Evolutionary conservation across 2,113 vertebrate species (phyloP), one percentile per base, ranked within the genome.

Genomic region (Apaloderma vittatum): DNA sequence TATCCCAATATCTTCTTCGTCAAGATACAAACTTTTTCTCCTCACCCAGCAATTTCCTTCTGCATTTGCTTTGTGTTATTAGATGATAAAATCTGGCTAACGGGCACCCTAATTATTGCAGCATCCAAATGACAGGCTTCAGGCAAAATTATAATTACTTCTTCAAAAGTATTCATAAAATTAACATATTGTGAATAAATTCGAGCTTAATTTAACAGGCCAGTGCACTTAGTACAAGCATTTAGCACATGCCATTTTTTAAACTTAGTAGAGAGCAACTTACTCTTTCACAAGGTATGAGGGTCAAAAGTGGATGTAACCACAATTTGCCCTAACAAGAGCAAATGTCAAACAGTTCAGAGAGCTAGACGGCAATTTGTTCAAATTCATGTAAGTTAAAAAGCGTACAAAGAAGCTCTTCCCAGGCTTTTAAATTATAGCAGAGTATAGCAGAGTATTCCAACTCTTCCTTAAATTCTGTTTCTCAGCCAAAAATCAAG

Each of bases 141-240:
- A 20, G 86, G 74, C 90, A 89, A 94, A 79, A 85, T 40, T 24
- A 58, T 90, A 87, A 94, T 96, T 80, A 92, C 81, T 94, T 75
- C 72, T 51, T 91, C 86, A 74, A 75, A 95, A 83, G 71, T 75
- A 92, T 81, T 87, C 79, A 95, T 91, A 76, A 93, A 90, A 93
- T 90, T 88, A 81, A 95, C 86, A 71, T 76, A 86, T 58, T 52
- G 82, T 85, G 93, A 94, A 94, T 92, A 68, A 88, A 83, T 89
- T 83, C 83, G 73, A 66, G 59, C 72, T 94, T 96, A 55, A 86
- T 97, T 97, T 94, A 95, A 94, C 88, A 96, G 97, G 55, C 85
- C 45, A 32, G 59, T 95, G 83, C 68, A 30, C 82, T 85, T 68
- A 73, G 27, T 94, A 74, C 54, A 83, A 90, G 61, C 67, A 54